Conservation (phyloP, 2,797 vertebrate species). For the Oceanodroma leucorhoa region DNA sequence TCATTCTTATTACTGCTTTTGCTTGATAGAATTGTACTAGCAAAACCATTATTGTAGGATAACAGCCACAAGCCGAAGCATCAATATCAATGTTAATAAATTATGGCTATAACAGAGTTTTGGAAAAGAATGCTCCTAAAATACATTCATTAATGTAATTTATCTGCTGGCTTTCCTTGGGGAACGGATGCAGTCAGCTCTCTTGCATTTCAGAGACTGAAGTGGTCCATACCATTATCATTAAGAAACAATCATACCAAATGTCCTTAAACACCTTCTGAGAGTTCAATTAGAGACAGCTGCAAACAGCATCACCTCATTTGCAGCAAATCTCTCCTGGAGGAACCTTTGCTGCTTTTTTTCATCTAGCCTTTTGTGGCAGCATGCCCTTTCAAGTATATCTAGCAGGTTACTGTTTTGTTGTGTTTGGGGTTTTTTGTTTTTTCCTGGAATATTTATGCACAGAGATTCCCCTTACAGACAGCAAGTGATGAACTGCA, state of each 20-base stretch:
- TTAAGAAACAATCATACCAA: not conserved
- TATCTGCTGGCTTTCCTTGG: not conserved
- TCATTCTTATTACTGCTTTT: not conserved
- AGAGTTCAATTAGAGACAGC: not conserved
- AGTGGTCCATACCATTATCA: not conserved
- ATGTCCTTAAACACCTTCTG: not conserved
- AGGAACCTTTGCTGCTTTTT: not conserved
- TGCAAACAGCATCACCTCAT: not conserved
- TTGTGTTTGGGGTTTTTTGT: not conserved
- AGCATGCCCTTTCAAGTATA: not conserved
- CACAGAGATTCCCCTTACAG: not conserved
- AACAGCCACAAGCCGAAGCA: not conserved
- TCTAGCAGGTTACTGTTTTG: not conserved
- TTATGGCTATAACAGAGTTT: not conserved
- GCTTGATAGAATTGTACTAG: not conserved
- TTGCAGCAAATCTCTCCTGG: not conserved
- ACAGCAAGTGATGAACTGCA: not conserved
- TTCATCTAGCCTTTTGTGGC: not conserved
- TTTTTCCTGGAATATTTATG: not conserved
- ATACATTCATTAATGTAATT: not conserved
- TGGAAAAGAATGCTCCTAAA: not conserved
- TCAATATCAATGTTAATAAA: not conserved
- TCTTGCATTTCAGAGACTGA: not conserved
- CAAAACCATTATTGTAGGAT: not conserved
- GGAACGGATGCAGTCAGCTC: not conserved